These are phyloP conservation scores for Telmatherina bonti DNA, from an alignment of 2,797 vertebrate genomes.

Conservation along the genomic window DNA sequence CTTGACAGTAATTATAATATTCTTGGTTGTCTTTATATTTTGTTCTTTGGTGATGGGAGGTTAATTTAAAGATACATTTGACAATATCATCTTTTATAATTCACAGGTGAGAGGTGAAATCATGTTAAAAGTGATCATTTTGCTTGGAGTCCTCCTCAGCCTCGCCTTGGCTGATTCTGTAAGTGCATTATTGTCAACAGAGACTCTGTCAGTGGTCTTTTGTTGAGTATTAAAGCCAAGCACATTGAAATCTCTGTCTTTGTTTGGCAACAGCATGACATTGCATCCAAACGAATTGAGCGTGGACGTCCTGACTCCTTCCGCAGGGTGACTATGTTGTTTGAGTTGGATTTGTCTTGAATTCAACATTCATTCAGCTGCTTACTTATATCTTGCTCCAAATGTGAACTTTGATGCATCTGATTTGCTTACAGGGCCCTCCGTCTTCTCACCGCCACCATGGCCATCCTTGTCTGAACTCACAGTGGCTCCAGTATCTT, in stretches of 20 bases:
- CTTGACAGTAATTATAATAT: not conserved
- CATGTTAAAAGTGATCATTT: conserved; percentile 23
- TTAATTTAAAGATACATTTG: not conserved
- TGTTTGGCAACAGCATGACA: not conserved
- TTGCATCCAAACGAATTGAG: not conserved
- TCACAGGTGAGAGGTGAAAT: not conserved
- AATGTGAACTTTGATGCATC: not conserved
- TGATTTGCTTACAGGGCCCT: not conserved
- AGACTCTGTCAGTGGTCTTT: not conserved
- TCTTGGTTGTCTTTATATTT: not conserved
- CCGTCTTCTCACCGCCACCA: too few relatives aligned
- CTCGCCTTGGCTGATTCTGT: conserved; percentile 17
- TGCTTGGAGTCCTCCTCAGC: conserved; percentile 30
- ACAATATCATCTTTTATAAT: not conserved
- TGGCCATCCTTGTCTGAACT: accelerated
- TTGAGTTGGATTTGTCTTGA: not conserved
- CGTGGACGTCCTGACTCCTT: not conserved
- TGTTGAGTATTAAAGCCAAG: not conserved
- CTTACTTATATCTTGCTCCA: not conserved
- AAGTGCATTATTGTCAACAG: not conserved
- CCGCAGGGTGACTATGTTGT: not conserved
- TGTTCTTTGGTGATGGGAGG: not conserved
- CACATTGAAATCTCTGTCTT: too few relatives aligned
- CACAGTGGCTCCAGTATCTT: not conserved
- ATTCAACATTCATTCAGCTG: not conserved